Percentiles rank a stretch among this genome's conserved stretches.
phyloP scores from a whole-genome alignment of 2,888 invertebrate species.

The Rotaria macrura region DNA sequence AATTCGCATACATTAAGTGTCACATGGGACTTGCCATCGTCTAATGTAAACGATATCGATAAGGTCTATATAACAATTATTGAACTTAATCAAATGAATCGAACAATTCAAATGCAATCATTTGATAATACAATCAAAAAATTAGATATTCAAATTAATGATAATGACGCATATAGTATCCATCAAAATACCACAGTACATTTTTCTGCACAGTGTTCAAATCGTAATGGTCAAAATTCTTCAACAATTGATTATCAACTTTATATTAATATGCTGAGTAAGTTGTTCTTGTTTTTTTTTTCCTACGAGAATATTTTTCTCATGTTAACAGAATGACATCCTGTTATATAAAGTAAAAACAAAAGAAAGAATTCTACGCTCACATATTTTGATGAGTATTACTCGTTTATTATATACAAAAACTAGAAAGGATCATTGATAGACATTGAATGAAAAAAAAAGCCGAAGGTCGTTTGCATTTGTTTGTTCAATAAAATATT shows the following conservation, averaged over 20 bases:
- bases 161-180: background rate
- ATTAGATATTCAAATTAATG: background rate
- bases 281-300: too few relatives aligned
- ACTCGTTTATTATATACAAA: too few relatives aligned
- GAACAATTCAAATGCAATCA: background rate
- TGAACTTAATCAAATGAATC: background rate
- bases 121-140: slow-evolving; percentile 21
- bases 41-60: background rate
- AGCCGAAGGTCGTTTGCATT: too few relatives aligned
- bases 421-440: too few relatives aligned
- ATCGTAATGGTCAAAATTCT: slow-evolving; percentile 18
- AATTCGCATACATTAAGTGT: slow-evolving; percentile 1
- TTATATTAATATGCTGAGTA: background rate
- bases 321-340: too few relatives aligned
- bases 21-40: slow-evolving; percentile 3
- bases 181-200: background rate
- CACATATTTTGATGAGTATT: too few relatives aligned
- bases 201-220: background rate
- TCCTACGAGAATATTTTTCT: too few relatives aligned
- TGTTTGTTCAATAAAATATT: too few relatives aligned
- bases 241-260: background rate
- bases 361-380: too few relatives aligned
- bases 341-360: too few relatives aligned
- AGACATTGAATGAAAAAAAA: too few relatives aligned
- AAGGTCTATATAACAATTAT: background rate